Evolutionary conservation across 2,113 vertebrate species (phyloP), one percentile per base, ranked within the genome.

Genomic region (Symphodus melops): DNA sequence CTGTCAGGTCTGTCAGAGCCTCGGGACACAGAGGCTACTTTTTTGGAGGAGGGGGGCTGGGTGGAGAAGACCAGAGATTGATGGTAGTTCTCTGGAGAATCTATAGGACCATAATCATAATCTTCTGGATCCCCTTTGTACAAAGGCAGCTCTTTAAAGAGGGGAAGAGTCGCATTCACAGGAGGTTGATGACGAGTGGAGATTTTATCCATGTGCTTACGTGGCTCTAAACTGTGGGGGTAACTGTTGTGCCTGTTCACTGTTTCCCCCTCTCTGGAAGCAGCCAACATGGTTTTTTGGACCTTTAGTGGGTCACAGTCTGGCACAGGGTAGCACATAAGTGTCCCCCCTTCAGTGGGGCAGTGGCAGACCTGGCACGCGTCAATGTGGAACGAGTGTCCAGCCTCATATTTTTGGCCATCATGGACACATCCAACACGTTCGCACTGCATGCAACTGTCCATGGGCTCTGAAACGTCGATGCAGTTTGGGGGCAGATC

Each of bases 401-500:
- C 97, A 0, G 96, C 96, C 0, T 96, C 92, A 0, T 96, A 98
- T 73, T 98, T 97, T 37, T 95, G 94, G 0, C 91, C 94, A 0
- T 71, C 65, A 0, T 96, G 92, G 49, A 95, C 33, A 6, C 98
- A 99, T 49, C 98, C 98, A 9, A 98, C 83, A 1, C 94, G 94
- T 62, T 96, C 94, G 0, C 98, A 99, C 70, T 98, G 95, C 0
- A 93, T 90, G n/a, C 98, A 99, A 0, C 96, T 96, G 0, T 99
- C 97, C 0, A 90, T 86, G 0, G 94, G 96, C 73, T 96, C 94
- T 10, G 93, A 88, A 0, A 95, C 68, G 10, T 98, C 95, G 0
- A 99, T 96, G 90, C 98, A 99, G 89, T 99, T 97, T 0, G 95
- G 88, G 0, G 97, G 96, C 58, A 99, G 79, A 46, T 99, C 98